A percentile compares a stretch with the other conserved stretches of the same genome.
phyloP scores from a whole-genome alignment of 2,797 vertebrate species.

The Myotis planiceps region DNA sequence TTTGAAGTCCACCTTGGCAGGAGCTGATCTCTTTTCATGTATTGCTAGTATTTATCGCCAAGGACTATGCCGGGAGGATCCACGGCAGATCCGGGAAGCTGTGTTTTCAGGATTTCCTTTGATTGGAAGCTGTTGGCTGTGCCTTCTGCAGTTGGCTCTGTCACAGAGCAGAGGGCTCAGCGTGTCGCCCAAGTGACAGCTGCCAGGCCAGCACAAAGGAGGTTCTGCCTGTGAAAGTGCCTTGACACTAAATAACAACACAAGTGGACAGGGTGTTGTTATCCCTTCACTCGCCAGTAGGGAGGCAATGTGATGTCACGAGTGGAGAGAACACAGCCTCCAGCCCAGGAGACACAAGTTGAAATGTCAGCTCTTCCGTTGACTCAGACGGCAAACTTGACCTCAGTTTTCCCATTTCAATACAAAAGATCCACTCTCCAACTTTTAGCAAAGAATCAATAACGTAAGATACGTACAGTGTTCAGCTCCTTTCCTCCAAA shows the following conservation, averaged over 20 bases:
- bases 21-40: conserved; percentile 53
- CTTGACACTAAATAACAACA: not conserved
- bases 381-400: not conserved
- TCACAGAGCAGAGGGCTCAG: conserved; percentile 38
- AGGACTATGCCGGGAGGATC: conserved; percentile 44
- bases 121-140: conserved; percentile 67
- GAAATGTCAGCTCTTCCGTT: not conserved
- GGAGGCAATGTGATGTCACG: not conserved
- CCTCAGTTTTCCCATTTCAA: not conserved
- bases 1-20: conserved; percentile 74
- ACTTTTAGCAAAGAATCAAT: not conserved
- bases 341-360: not conserved
- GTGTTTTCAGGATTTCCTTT: conserved; percentile 75
- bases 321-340: not conserved
- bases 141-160: conserved; percentile 46
- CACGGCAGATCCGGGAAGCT: conserved; percentile 46
- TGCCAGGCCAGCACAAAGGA: conserved; percentile 1
- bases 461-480: not conserved
- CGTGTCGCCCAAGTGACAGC: conserved; percentile 4
- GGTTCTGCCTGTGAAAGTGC: conserved; percentile 45
- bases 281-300: not conserved
- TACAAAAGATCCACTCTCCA: not conserved
- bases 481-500: not conserved
- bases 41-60: conserved; percentile 50
- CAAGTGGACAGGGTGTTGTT: not conserved